Evolutionary conservation across 2,797 vertebrate species (phyloP), one percentile per base, ranked within the genome.

Genomic region (Acanthopagrus latus): DNA sequence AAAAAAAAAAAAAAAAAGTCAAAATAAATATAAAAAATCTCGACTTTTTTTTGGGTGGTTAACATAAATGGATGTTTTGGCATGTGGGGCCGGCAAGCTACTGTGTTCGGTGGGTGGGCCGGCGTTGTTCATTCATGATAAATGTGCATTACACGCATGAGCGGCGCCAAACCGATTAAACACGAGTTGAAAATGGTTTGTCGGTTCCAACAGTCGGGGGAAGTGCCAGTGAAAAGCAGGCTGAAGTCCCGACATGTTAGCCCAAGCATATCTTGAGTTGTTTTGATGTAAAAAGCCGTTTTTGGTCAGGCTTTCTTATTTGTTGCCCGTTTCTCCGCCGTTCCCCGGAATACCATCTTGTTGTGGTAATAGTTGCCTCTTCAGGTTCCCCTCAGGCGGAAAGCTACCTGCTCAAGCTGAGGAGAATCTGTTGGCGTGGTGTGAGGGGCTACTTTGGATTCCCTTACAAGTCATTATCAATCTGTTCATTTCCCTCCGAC

Each of bases 101-200:
- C 84, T 78, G 69, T 71, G 75, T 83, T 82, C 33, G 5, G 82
- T 73, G 74, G 87, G 88, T 77, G 83, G 86, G 82, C 74, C 71
- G 57, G 59, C 82, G 80, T 88, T 89, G 89, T 93, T 90, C 89
- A 89, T 82, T 90, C 78, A 91, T 91, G 86, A 91, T 88, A 83
- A 91, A 90, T 89, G 90, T 85, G 82, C 43, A 90, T 91, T 84
- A 89, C 66, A 77, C 13, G 79, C 89, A 77, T 86, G 84, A 87
- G 72, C 17, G 20, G 58, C 81, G 81, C 63, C 59, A 69, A 89
- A 91, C 41, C 38, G 85, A 86, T 90, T 90, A 86, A 88, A 88
- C 81, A 70, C 4, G 79, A 59, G 66, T 80, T 80, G 83, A 74
- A 89, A 89, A 75, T 68, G 68, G 57, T 38, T 74, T 55, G 75